Conservation (phyloP, 2,888 invertebrate species). For the Drosophila mayaguana region DNA sequence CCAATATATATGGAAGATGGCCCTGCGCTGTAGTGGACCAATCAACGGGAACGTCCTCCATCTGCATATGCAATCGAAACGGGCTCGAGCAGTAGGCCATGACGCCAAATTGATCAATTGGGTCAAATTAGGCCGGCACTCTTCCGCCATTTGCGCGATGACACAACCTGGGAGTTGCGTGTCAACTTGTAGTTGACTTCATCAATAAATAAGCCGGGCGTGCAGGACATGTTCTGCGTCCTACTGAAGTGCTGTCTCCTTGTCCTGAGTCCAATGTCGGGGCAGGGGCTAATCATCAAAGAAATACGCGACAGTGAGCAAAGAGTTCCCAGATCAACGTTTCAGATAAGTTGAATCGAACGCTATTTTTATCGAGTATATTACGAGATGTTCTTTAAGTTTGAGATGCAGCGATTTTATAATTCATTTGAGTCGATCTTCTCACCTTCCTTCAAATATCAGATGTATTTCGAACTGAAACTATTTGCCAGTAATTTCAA, state of each 20-base stretch:
- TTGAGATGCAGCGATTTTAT: too few relatives aligned
- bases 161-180: constrained; percentile 55
- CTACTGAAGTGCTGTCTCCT: constrained; percentile 23
- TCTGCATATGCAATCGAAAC: constrained; percentile 61
- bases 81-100: constrained; percentile 5
- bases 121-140: constrained; percentile 72
- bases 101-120: constrained; percentile 74
- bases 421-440: too few relatives aligned
- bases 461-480: too few relatives aligned
- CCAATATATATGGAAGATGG: constrained; percentile 33
- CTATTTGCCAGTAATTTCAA: too few relatives aligned
- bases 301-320: not conserved
- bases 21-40: constrained; percentile 63
- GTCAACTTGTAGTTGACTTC: constrained; percentile 72
- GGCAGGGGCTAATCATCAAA: not conserved
- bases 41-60: constrained; percentile 55
- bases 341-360: not conserved
- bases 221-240: constrained; percentile 43
- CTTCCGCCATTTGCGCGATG: constrained; percentile 12
- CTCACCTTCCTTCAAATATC: too few relatives aligned
- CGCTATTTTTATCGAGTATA: too few relatives aligned
- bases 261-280: not conserved
- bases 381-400: too few relatives aligned
- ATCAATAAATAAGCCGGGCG: constrained; percentile 72
- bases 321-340: not conserved